Evolutionary conservation across 2,888 invertebrate genomes (phyloP), one percentile per base, ranked within the genome.

Genomic region (Agonum fuliginosum): DNA sequence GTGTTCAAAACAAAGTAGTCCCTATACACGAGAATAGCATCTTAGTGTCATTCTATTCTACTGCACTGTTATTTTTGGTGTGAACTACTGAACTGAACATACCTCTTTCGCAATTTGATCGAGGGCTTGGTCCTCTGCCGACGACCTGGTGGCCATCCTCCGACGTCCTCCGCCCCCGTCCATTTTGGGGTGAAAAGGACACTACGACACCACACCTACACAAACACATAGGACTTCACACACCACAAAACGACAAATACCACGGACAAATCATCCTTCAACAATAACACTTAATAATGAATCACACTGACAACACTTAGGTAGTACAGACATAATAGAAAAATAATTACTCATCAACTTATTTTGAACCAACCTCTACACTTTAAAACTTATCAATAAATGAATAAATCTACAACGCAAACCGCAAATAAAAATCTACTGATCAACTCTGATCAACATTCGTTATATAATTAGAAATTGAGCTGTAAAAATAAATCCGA

Each of bases 21-120:
- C n/a, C 37, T n/a, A 67, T 20, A 27, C 17, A 41, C 67, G 24
- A 37, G 41, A 67, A 67, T 67, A 67, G 41, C 67, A 41, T 62
- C 62, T 30, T 43, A 69, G 34, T 62, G 58, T 62, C 30, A 30
- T 62, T 62, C 58, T 34, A 34, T 62, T 62, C 30, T 27, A 62
- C 30, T 62, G 27, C 58, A 30, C 5, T 62, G 58, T 73, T 71
- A 71, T 71, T 71, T 71, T 71, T 71, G 71, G 71, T 71, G 8
- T 41, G 37, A 65, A 67, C 20, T 37, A 67, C 22, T 41, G 37
- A 37, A 67, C 37, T 43, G 37, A 62, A 81, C 89, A 89, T 90
- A 98, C 98, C 95, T 98, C 98, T 91, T 95, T 95, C 71, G 98
- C 97, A 82, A 98, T 98, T 88, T 96, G 96, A 89, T 98, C 97